Evolutionary conservation across 2,888 invertebrate species (phyloP), one percentile per base, ranked within the genome.

Genomic region (Ochropleura plecta): DNA sequence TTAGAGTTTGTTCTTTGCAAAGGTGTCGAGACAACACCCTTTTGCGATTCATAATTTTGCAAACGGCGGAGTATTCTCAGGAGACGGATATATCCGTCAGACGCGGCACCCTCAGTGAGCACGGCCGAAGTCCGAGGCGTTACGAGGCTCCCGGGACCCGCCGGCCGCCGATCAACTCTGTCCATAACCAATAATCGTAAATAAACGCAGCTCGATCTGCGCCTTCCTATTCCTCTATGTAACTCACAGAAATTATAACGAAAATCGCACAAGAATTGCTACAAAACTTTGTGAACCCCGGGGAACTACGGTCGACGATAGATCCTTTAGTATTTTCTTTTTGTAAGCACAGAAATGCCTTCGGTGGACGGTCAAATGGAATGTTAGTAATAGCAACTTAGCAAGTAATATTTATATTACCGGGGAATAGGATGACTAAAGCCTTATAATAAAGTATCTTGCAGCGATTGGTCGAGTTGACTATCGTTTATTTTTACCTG

Each of bases 141-240:
- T 96, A 96, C 95, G 96, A 96, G 93, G 89, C 96, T 94, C 95
- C 78, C 92, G 96, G 96, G 96, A 96, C 90, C 88, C 65, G 82
- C 84, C 86, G 88, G 89, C 91, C 92, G 92, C 91, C 93, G 94
- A 94, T 95, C 95, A 94, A 94, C 94, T 95, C 93, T 90, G 93
- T 94, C 96, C 93, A 96, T 96, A 96, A 96, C 95, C 96, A 96
- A 96, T 96, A 96, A 96, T 92, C 96, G 95, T 96, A 96, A 96
- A 96, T 96, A 96, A 96, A 94, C 93, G 89, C 90, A 88, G 88
- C 88, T 86, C 87, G 89, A 89, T 90, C 88, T 86, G 83, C 88
- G 90, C 88, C 84, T 88, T 82, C 81, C 86, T 82, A 83, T 77
- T 85, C 75, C 84, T 80, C 83, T 75, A 79, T 80, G 78, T 86